Evolutionary conservation across 2,888 invertebrate genomes (phyloP).

Genomic region (Litoditis marina): DNA sequence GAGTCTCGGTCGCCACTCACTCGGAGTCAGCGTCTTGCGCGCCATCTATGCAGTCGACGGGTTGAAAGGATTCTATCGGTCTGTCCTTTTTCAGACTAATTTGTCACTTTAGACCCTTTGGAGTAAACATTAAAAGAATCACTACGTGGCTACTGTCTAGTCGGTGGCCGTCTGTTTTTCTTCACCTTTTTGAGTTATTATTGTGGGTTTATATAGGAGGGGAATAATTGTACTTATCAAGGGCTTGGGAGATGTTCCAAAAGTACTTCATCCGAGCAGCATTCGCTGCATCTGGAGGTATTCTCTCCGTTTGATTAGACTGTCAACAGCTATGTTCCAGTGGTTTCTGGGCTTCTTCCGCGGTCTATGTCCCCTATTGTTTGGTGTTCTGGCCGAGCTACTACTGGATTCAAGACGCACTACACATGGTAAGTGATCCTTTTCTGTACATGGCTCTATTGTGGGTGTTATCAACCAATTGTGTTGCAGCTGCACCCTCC

Average conservation of each 20-base stretch:
- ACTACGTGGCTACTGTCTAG: no score
- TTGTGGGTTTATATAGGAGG: no score
- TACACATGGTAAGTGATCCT: conserved; percentile 19
- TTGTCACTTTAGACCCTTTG: not conserved
- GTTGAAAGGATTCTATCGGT: conserved; percentile 38
- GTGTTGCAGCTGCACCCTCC: conserved; percentile 22
- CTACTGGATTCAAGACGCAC: conserved; percentile 31
- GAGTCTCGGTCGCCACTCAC: conserved; percentile 12
- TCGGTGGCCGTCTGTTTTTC: no score
- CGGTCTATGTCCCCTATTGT: conserved; percentile 43
- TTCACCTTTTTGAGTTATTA: no score
- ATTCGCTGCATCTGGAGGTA: no score
- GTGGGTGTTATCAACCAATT: no score
- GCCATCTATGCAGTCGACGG: conserved; percentile 45
- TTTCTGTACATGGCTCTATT: not conserved
- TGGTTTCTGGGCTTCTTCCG: conserved; percentile 40
- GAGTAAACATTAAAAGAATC: no score
- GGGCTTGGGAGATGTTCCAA: no score
- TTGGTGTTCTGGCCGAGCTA: conserved; percentile 46
- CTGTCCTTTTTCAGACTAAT: not conserved
- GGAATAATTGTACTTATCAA: no score
- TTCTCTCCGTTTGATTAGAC: no score
- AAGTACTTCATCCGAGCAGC: no score
- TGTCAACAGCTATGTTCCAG: no score
- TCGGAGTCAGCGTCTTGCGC: conserved; percentile 27